These are phyloP conservation scores for Hydrocynus forskahlii DNA, from an alignment of 2,797 vertebrate species.

Conservation along the genomic window DNA sequence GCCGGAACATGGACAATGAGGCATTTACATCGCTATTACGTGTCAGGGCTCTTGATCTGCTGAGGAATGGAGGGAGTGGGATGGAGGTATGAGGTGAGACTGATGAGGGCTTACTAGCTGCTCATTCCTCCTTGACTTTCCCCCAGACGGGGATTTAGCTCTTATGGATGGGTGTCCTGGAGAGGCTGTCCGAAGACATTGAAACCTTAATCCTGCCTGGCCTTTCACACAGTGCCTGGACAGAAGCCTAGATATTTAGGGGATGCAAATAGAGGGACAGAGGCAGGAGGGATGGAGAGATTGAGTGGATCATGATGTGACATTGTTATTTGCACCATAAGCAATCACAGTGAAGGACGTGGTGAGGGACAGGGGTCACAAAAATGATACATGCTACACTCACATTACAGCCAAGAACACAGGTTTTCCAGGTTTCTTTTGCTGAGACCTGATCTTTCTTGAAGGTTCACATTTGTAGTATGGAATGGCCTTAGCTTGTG, in stretches of 20 bases:
- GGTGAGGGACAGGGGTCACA: slow-evolving; percentile 19
- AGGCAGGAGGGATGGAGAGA: slow-evolving; percentile 56
- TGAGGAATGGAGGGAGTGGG: slow-evolving; percentile 56
- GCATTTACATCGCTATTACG: slow-evolving; percentile 74
- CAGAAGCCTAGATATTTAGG: slow-evolving; percentile 63
- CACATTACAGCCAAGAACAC: background rate
- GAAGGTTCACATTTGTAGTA: too few species aligned
- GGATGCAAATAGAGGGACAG: slow-evolving; percentile 73
- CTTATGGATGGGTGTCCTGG: slow-evolving; percentile 62
- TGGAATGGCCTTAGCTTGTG: too few species aligned
- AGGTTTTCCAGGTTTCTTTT: too few species aligned
- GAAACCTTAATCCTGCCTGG: slow-evolving; percentile 81
- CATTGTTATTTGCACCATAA: slow-evolving; percentile 64
- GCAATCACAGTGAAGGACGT: slow-evolving; percentile 42
- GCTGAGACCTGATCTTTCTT: background rate
- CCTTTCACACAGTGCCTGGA: slow-evolving; percentile 69
- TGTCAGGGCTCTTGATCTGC: slow-evolving; percentile 71
- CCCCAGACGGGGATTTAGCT: slow-evolving; percentile 78
- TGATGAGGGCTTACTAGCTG: slow-evolving; percentile 77
- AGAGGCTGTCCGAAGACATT: slow-evolving; percentile 65
- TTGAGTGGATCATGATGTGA: slow-evolving; percentile 63
- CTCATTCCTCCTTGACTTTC: slow-evolving; percentile 64
- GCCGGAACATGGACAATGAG: slow-evolving; percentile 66
- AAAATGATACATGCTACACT: background rate
- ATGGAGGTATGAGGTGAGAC: slow-evolving; percentile 58